Percentiles rank a stretch among this genome's conserved stretches.
Conservation (phyloP, 2,797 vertebrate species). For the Mormyrops boulengeri region DNA sequence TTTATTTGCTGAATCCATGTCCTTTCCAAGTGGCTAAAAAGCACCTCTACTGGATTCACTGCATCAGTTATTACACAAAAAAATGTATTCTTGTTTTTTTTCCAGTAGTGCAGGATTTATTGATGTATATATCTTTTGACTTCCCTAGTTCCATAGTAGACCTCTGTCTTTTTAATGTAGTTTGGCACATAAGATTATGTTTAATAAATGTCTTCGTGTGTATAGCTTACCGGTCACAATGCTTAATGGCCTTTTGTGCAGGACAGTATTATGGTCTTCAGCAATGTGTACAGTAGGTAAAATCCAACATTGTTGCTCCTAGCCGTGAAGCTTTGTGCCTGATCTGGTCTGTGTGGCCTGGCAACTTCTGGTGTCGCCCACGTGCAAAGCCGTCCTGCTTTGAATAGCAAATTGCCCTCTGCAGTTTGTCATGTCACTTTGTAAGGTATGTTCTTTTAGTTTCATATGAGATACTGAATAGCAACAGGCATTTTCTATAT, state of each 20-base stretch:
- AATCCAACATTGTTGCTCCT: neutral
- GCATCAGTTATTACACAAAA: neutral
- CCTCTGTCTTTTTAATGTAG: neutral
- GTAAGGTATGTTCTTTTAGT: neutral
- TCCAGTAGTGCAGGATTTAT: neutral
- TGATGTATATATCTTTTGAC: neutral
- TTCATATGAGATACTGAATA: neutral
- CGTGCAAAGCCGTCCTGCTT: neutral
- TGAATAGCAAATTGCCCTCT: neutral
- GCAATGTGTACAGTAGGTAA: neutral
- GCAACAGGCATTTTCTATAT: neutral
- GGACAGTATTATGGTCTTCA: neutral
- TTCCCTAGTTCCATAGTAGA: neutral
- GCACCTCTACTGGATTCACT: neutral
- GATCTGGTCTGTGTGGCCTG: neutral
- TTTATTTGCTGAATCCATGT: slow-evolving; percentile 52
- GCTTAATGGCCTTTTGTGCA: neutral
- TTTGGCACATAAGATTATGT: neutral
- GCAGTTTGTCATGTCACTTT: neutral
- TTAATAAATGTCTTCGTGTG: slow-evolving; percentile 28
- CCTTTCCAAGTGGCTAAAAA: slow-evolving; percentile 43
- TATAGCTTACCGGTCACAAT: slow-evolving; percentile 11
- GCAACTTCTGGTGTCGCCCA: neutral
- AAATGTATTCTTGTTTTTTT: neutral
- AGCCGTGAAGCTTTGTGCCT: neutral